Conservation (phyloP, 2,113 vertebrate species). For the Zonotrichia leucophrys region DNA sequence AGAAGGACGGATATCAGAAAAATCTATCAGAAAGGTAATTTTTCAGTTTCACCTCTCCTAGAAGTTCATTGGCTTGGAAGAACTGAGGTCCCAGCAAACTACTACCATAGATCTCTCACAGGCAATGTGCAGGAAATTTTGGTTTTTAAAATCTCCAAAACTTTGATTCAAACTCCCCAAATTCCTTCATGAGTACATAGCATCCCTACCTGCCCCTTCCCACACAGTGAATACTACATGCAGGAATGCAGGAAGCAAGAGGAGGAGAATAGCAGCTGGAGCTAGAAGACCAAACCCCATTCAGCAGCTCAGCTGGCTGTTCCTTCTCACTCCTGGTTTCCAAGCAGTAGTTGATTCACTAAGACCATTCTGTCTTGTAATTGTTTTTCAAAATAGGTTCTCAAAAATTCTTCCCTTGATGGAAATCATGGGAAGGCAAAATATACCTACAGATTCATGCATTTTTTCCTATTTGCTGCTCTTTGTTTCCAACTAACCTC, state of each 20-base stretch:
- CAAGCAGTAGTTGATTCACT: background rate
- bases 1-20: background rate
- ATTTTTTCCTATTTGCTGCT: background rate
- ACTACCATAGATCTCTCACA: background rate
- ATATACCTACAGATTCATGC: background rate
- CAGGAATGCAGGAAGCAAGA: background rate
- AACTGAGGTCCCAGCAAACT: background rate
- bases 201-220: background rate
- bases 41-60: background rate
- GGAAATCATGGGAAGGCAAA: background rate
- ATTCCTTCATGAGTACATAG: background rate
- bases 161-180: background rate
- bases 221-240: accelerated
- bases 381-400: background rate
- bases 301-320: background rate
- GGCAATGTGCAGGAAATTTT: too few relatives aligned
- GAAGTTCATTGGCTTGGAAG: background rate
- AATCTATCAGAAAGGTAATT: background rate
- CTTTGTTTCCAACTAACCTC: background rate
- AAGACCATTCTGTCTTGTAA: background rate
- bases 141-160: background rate
- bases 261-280: background rate
- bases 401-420: background rate
- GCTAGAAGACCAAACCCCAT: background rate
- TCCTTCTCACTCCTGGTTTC: background rate